Percentiles rank a stretch among this genome's conserved stretches.
Conservation (phyloP, 2,888 invertebrate species). For the Unio pictorum region DNA sequence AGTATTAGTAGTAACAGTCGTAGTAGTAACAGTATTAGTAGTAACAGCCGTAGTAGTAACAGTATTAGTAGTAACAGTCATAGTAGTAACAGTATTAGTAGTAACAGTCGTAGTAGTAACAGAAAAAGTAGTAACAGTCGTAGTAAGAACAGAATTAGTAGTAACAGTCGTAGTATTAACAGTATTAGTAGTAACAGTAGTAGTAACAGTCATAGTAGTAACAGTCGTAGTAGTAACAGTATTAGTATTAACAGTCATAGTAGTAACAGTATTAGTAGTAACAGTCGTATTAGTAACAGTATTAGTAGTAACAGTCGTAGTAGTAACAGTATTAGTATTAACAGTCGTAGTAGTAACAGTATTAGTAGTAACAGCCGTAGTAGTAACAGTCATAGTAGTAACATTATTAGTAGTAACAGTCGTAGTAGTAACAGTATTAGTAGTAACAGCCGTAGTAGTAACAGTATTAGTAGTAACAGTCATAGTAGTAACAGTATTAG, state of each 20-base stretch:
- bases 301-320: conserved; percentile 11
- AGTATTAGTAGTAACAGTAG: background rate
- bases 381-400: conserved; percentile 6
- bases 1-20: too few relatives aligned
- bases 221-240: background rate
- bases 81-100: too few relatives aligned
- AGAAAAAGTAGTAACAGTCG: too few relatives aligned
- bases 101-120: too few relatives aligned
- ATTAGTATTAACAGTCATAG: conserved; percentile 2
- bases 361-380: too few relatives aligned
- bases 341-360: background rate
- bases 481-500: background rate
- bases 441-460: background rate
- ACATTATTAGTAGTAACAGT: conserved; percentile 4
- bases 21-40: too few relatives aligned
- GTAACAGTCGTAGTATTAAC: background rate
- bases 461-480: conserved; percentile 3
- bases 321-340: conserved; percentile 13
- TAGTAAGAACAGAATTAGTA: background rate
- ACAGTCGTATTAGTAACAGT: conserved; percentile 14
- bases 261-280: conserved; percentile 17
- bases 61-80: too few relatives aligned
- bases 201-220: too few relatives aligned
- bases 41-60: too few relatives aligned
- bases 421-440: background rate